Evolutionary conservation across 2,797 vertebrate genomes (phyloP), one percentile per base, ranked within the genome.

Genomic region (Austrolebias charrua): DNA sequence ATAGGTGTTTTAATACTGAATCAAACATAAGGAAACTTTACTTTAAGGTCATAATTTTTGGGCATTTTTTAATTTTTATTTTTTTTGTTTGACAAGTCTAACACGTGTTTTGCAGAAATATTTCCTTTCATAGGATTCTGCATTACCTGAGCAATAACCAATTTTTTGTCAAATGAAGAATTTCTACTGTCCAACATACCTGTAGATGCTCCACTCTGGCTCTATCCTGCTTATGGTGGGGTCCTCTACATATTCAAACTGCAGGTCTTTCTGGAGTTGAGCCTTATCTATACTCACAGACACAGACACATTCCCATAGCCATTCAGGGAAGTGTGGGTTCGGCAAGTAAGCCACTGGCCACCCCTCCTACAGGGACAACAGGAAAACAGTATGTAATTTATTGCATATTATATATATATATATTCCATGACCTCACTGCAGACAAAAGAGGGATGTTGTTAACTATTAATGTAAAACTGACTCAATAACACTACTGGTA

Each of bases 141-240:
- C 28, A 14, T 58, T n/a, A 49, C 35, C 20, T 48, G 45, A 73
- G 57, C 13, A 45, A 46, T 15, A 55, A 24, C 18, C 4, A 45
- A 55, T 11, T 4, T n/a, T 56, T 18, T 29, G 24, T 44, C 11
- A 59, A 18, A 49, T 5, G 10, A 6, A 49, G 6, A 43, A 14
- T 24, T 60, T 42, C 1, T 31, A 1, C 2, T 16, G 3, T 58
- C 16, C n/a, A 2, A 31, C 71, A 38, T 88, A 98, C 97, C 97
- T 98, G 89, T 95, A 92, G 52, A 99, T 99, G 91, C 96, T 99
- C 98, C 98, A 99, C 73, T 99, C 97, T 0, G 97, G 98, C 81
- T 99, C 97, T 0, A 99, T 94, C 84, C 93, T 95, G 62, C 93
- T 87, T 63, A 99, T 95, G 49, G 94, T 96, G 50, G 98, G 98